Evolutionary conservation across 2,797 vertebrate species (phyloP).

Genomic region (Eulemur rubriventer): DNA sequence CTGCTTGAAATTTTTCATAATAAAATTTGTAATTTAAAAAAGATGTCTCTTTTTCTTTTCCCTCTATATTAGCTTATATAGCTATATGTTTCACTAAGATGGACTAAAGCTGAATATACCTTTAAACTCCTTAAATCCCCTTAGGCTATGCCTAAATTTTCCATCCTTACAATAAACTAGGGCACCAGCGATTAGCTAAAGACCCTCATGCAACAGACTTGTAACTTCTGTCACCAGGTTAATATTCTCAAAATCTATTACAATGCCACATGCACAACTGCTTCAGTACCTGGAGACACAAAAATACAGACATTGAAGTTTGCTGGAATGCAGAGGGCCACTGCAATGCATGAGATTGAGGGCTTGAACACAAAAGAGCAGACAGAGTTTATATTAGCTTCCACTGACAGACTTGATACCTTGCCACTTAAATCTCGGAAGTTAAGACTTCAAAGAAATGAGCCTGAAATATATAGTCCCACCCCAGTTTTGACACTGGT

Average conservation of each 20-base stretch:
- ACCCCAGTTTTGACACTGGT: background rate
- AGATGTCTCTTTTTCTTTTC: background rate
- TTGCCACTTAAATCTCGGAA: background rate
- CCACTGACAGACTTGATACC: background rate
- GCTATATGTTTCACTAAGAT: background rate
- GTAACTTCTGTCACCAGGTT: background rate
- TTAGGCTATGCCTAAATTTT: background rate
- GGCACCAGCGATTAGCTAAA: background rate
- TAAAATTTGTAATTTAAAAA: background rate
- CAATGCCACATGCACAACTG: background rate
- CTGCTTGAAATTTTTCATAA: slow-evolving; percentile 7
- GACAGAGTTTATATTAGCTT: background rate
- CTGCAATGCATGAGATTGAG: background rate
- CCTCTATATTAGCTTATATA: background rate
- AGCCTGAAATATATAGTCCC: background rate
- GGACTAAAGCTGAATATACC: background rate
- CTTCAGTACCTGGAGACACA: background rate
- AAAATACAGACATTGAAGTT: background rate
- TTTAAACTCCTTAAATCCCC: background rate
- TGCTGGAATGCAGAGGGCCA: background rate
- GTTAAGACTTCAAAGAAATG: background rate
- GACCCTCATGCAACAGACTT: background rate
- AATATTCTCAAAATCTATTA: background rate
- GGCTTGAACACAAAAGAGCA: background rate
- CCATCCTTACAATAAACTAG: background rate